Evolutionary conservation across 2,888 invertebrate species (phyloP).

Genomic region (Clanis bilineata): DNA sequence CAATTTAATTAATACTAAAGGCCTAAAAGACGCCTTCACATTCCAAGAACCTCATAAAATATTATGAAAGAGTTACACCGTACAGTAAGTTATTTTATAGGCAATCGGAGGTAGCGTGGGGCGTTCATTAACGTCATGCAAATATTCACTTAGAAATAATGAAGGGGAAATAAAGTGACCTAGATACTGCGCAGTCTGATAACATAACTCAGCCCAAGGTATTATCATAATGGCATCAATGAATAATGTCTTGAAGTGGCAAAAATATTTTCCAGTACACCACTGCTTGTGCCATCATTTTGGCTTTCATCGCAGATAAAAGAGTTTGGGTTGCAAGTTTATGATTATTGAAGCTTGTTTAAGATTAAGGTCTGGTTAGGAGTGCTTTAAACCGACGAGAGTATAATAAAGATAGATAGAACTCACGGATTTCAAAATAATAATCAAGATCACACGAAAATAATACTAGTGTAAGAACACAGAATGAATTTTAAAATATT

Average conservation of each 20-base stretch:
- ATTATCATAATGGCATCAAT: constrained; percentile 22
- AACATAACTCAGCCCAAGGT: constrained; percentile 28
- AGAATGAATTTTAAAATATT: no score
- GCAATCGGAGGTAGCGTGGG: constrained; percentile 47
- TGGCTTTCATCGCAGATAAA: constrained; percentile 1
- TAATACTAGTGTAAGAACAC: no score
- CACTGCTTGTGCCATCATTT: background rate
- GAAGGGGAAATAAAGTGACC: constrained; percentile 54
- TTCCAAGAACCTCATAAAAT: constrained; percentile 57
- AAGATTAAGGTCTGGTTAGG: background rate
- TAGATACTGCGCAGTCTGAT: constrained; percentile 40
- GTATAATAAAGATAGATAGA: no score
- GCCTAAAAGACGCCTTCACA: constrained; percentile 28
- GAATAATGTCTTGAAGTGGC: constrained; percentile 18
- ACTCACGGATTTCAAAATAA: no score
- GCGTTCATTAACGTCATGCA: constrained; percentile 64
- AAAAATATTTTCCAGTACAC: constrained; percentile 16
- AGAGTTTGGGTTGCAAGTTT: background rate
- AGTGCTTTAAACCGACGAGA: no score
- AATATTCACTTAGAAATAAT: constrained; percentile 69
- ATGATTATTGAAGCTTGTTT: background rate
- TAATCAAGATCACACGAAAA: no score
- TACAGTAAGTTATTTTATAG: constrained; percentile 59
- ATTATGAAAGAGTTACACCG: constrained; percentile 39
- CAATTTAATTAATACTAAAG: no score